Base-by-base conservation (phyloP, 2,888 invertebrate species). In the Euphydryas editha region DNA sequence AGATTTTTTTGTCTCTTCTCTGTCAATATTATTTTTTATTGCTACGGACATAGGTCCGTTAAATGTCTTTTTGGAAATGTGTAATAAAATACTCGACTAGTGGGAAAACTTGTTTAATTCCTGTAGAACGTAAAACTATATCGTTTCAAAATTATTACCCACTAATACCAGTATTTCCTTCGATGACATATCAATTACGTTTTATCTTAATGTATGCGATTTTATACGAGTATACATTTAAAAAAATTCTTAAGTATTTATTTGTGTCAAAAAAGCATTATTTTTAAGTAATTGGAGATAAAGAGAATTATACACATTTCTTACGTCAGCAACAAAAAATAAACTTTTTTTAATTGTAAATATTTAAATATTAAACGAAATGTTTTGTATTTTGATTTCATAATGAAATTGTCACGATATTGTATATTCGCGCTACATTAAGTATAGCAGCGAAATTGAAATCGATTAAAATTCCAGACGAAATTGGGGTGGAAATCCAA, bases 401-500 rank as follows among this genome's bases (percentile, higher is more conserved):
- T 21, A 21, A 49, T 11, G 15, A 20, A 49, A 49, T 20, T 10
- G 11, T 20, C 20, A 49, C n/a, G 5, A 15, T 54, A 36, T 17
- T 54, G 17, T 54, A 17, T 51, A 42, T 20, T 36, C 24, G 56
- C 54, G 62, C 62, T 49, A 65, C 63, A 65, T 65, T 63, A 66
- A 55, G 59, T 63, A 64, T 55, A 60, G 63, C 59, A 57, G 67
- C 55, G 62, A 60, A 62, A 69, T 66, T 65, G 67, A 68, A 70
- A 59, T 64, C 69, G 70, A 75, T 76, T 77, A 75, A 76, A 76
- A 78, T 78, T 78, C 76, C 75, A 60, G 62, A 70, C 69, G 68
- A 72, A 78, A 78, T 77, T 78, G 75, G 72, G 76, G 68, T 66
- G 70, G 61, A 71, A 74, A 76, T 72, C 73, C 72, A 57, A 63